These are phyloP conservation scores for Hyphantria cunea DNA, from an alignment of 1,140 invertebrate species.

Conservation along the genomic window DNA sequence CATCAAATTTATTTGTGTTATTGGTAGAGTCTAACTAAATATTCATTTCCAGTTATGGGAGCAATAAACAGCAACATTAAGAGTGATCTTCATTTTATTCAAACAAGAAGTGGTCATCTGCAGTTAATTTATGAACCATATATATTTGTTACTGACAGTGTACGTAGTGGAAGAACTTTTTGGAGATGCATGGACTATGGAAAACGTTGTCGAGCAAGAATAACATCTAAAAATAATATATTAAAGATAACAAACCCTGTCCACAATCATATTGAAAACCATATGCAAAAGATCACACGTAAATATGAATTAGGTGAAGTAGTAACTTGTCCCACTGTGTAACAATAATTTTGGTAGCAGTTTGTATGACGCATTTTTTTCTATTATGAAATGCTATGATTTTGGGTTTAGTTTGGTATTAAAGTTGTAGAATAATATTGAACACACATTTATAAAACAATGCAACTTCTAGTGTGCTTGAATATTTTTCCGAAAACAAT, in stretches of 20 bases:
- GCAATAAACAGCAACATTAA: constrained; percentile 54
- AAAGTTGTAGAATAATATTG: neutral
- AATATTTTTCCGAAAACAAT: neutral
- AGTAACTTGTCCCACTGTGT: constrained; percentile 70
- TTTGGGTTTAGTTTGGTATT: constrained; percentile 7
- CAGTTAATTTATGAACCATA: constrained; percentile 75
- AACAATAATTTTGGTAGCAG: neutral
- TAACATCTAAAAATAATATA: constrained; percentile 74
- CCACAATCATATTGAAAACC: constrained; percentile 68
- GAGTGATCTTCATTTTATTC: constrained; percentile 73
- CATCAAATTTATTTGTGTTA: too few relatives aligned
- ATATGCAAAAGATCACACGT: constrained; percentile 65
- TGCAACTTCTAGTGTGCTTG: too few relatives aligned
- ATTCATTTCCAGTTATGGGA: constrained; percentile 57
- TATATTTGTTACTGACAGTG: constrained; percentile 76
- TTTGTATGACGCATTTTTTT: neutral
- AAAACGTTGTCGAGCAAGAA: constrained; percentile 69
- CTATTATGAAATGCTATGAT: neutral
- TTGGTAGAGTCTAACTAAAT: too few relatives aligned
- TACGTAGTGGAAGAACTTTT: constrained; percentile 73
- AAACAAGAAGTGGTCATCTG: constrained; percentile 74
- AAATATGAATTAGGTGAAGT: constrained; percentile 75
- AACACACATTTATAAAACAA: too few relatives aligned
- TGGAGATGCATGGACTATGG: constrained; percentile 77
- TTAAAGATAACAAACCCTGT: constrained; percentile 68